Base-by-base conservation (phyloP, 2,113 vertebrate genomes). In the Lamprotornis superbus region DNA sequence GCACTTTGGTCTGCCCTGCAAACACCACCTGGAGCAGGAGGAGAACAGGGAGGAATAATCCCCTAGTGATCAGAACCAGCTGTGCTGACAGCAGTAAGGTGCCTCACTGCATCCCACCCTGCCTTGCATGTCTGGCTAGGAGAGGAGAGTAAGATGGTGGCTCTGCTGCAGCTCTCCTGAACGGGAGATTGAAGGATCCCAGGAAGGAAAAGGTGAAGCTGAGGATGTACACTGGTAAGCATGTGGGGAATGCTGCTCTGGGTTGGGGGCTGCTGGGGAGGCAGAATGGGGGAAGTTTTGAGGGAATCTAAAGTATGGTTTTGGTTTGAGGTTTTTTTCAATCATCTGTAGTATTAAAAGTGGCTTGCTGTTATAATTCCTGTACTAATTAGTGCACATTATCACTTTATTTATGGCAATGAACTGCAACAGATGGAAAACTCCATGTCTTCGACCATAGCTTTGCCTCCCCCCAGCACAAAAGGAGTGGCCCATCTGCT, bases 41-140 rank as follows among this genome's bases (percentile, higher is more conserved):
- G 31, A 35, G 61, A 35, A 0, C 37, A 15, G 47, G 27, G 18
- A 63, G 47, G 30, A 65, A 3, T 14, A 53, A 69, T 63, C 7
- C 21, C 33, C 23, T 9, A 3, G 22, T 15, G n/a, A 71, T 49
- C 8, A 23, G 35, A 65, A 2, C 2, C 83, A 79, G 73, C 73
- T 89, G 77, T 37, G 47, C 46, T 53, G 15, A 10, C 18, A 55
- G 52, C 63, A 47, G 0, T n/a, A 16, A 59, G n/a, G 24, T 52
- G 42, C 52, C 50, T 73, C 52, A 17, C 19, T 42, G 7, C 5
- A 19, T 1, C 8, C 15, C 10, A 1, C 2, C 24, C 37, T 12
- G 4, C 23, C 6, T 8, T 25, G 0, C 0, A 0, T 15, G 30
- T 7, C 12, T 15, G 19, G 27, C 3, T 1, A 10, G 69, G 59